A percentile compares a stretch with the other conserved stretches of the same genome.
These are phyloP conservation scores for Philhelius pedissequus DNA, from an alignment of 2,888 invertebrate genomes.

Conservation along the genomic window DNA sequence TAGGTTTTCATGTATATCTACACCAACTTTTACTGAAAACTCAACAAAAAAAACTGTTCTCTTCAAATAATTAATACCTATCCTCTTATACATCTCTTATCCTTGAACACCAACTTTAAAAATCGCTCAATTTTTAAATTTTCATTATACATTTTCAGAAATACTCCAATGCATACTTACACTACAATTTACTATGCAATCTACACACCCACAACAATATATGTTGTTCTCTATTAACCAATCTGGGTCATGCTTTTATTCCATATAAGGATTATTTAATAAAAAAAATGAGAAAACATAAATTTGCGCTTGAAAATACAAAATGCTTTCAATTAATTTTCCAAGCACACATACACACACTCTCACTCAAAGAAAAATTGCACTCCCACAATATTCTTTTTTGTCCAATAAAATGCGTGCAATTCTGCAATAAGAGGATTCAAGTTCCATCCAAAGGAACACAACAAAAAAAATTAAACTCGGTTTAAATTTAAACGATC, in stretches of 20 bases:
- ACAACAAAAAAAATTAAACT: not conserved
- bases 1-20: too few relatives aligned
- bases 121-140: not conserved
- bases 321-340: constrained; percentile 32
- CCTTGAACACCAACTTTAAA: not conserved
- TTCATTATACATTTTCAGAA: not conserved
- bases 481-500: constrained; percentile 53
- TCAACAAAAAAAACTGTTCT: too few relatives aligned
- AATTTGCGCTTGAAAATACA: not conserved
- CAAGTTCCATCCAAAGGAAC: not conserved
- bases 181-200: too few relatives aligned
- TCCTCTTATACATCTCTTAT: not conserved
- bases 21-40: too few relatives aligned
- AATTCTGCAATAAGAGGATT: constrained; percentile 3
- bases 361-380: not conserved
- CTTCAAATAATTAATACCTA: too few relatives aligned
- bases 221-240: not conserved
- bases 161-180: not conserved
- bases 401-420: not conserved
- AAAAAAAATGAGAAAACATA: not conserved
- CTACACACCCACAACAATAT: not conserved
- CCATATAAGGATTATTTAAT: not conserved
- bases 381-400: not conserved
- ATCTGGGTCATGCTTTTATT: not conserved
- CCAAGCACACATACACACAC: not conserved